Base-by-base conservation (phyloP, 2,888 invertebrate species). In the Lysandra coridon region DNA sequence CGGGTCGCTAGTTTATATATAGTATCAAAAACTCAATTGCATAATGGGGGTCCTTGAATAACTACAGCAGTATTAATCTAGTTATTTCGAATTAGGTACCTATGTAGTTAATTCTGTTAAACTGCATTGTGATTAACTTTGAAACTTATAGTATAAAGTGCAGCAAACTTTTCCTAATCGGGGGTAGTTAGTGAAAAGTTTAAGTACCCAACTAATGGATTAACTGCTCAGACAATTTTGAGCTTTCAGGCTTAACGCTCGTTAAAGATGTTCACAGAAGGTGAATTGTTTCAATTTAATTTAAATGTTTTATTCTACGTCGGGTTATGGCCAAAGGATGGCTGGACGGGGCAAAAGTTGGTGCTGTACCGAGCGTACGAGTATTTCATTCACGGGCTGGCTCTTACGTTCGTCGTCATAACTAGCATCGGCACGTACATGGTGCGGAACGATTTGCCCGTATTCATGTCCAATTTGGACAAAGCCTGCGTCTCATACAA, bases 301-400 rank as follows among this genome's bases (percentile, higher is more conserved):
- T 81, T 92, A 73, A 88, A 89, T 82, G 91, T 86, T 80, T 86
- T 93, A 40, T 88, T 85, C 80, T 83, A 84, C 3, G 88, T 90
- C 2, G 93, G 93, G 17, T 83, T 93, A 80, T 93, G 93, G 93
- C 90, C 90, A 0, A 82, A 84, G 17, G 83, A 89, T 23, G 80
- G 85, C 4, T 86, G 87, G 82, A 83, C 87, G 0, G 80, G 74
- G 75, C 82, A 79, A 4, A 83, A 86, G 79, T 80, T 80, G 14
- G 10, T 83, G 0, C 4, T 88, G 1, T 92, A 92, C 80, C 88
- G 85, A 83, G 78, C 86, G 0, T 93, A 90, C 79, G 88, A 89
- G 82, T 80, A 81, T 0, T 81, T 81, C 2, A 81, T 90, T 2
- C 86, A 90, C 79, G 60, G 85, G 1, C 80, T 89, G 0, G 85